phyloP scores from a whole-genome alignment of 2,888 invertebrate genomes.

The Notodonta dromedarius region DNA sequence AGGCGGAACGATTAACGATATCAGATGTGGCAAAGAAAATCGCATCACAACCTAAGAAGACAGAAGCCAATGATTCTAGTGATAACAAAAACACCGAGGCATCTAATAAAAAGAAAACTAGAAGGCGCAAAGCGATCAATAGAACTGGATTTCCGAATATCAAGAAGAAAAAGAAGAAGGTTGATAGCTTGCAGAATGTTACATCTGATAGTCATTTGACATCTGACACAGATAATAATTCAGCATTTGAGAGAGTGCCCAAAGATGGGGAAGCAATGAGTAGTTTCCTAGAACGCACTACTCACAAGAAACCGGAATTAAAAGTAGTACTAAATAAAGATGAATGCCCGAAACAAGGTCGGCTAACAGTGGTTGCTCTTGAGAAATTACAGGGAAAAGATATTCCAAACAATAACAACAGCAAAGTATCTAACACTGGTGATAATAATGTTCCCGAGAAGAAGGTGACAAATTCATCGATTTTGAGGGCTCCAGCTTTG shows the following conservation, averaged over 20 bases:
- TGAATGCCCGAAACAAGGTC: slow-evolving; percentile 79
- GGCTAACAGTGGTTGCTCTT: slow-evolving; percentile 85
- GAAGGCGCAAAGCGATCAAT: slow-evolving; percentile 91
- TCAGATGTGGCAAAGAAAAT: slow-evolving; percentile 61
- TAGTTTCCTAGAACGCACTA: slow-evolving; percentile 86
- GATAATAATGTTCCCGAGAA: slow-evolving; percentile 52
- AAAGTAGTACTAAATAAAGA: slow-evolving; percentile 81
- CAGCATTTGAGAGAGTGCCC: slow-evolving; percentile 87
- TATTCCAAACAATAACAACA: slow-evolving; percentile 51
- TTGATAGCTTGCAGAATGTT: slow-evolving; percentile 55
- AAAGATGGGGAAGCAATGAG: slow-evolving; percentile 87
- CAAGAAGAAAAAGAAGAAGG: slow-evolving; percentile 92
- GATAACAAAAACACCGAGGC: slow-evolving; percentile 58
- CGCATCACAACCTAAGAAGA: slow-evolving; percentile 54
- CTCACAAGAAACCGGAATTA: slow-evolving; percentile 71
- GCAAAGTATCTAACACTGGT: slow-evolving; percentile 41
- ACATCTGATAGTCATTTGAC: slow-evolving; percentile 68
- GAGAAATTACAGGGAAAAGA: slow-evolving; percentile 85
- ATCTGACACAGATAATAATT: slow-evolving; percentile 74
- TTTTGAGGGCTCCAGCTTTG: slow-evolving; percentile 73
- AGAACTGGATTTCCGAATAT: slow-evolving; percentile 94
- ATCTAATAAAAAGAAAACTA: slow-evolving; percentile 73
- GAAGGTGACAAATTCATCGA: slow-evolving; percentile 61
- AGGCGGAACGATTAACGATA: slow-evolving; percentile 65
- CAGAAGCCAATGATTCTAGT: slow-evolving; percentile 51